These are phyloP conservation scores for Rhinichthys osculus DNA, from an alignment of 2,797 vertebrate species.

Conservation along the genomic window DNA sequence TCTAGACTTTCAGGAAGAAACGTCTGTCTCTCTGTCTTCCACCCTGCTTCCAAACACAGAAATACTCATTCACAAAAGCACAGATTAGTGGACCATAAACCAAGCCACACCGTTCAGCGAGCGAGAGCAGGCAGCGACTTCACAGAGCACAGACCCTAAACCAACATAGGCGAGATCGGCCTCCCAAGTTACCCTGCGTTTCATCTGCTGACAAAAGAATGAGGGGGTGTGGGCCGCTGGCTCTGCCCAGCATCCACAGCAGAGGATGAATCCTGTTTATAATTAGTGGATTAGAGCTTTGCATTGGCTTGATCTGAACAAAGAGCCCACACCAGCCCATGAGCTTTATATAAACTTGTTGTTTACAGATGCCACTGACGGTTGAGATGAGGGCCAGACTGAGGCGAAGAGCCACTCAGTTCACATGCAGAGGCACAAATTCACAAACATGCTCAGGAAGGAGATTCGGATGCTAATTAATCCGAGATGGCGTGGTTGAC, in stretches of 20 bases:
- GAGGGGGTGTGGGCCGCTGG: neutral
- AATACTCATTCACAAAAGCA: constrained; percentile 31
- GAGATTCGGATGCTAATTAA: constrained; percentile 26
- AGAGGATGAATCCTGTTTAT: constrained; percentile 46
- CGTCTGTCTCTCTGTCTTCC: neutral
- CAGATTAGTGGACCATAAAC: constrained; percentile 27
- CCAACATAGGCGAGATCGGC: neutral
- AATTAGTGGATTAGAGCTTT: constrained; percentile 49
- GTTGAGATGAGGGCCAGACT: constrained; percentile 32
- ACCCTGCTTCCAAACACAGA: neutral
- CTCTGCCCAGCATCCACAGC: constrained; percentile 15
- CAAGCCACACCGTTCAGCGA: neutral
- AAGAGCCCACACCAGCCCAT: constrained; percentile 27
- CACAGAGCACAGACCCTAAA: constrained; percentile 3
- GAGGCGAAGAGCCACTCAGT: constrained; percentile 5
- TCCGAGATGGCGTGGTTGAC: neutral
- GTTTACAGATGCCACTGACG: constrained; percentile 35
- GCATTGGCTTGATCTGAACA: constrained; percentile 34
- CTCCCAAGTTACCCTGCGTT: neutral
- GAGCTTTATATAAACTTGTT: constrained; percentile 46
- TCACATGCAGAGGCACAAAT: neutral
- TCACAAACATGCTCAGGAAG: constrained; percentile 12
- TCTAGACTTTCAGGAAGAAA: constrained; percentile 18
- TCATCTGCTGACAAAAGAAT: constrained; percentile 45
- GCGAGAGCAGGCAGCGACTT: neutral